These are phyloP conservation scores for Coccyzus lansbergi DNA, from an alignment of 2,797 vertebrate genomes.

Conservation along the genomic window DNA sequence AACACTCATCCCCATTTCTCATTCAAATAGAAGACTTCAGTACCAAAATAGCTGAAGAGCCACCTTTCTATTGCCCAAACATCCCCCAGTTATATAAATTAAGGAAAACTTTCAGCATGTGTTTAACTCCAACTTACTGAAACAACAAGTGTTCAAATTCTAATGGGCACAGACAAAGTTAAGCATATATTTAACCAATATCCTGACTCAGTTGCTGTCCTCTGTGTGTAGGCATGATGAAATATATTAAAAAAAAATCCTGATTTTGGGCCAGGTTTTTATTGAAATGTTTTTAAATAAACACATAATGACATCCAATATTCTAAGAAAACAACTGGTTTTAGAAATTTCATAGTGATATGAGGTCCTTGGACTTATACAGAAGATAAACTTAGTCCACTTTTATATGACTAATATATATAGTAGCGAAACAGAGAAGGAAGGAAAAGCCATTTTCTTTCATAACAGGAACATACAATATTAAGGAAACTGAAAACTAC, in stretches of 20 bases:
- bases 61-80: neutral
- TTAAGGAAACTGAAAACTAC: conserved; percentile 78
- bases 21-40: neutral
- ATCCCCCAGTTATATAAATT: neutral
- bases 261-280: neutral
- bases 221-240: neutral
- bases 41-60: neutral
- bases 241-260: neutral
- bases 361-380: neutral
- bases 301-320: neutral
- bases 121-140: neutral
- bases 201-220: neutral
- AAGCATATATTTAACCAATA: neutral
- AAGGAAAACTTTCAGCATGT: neutral
- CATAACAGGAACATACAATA: conserved; percentile 60
- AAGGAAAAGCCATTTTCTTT: conserved; percentile 32
- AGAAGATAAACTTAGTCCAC: neutral
- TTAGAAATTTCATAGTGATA: neutral
- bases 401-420: conserved; percentile 7
- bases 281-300: conserved; percentile 32
- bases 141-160: neutral
- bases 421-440: neutral
- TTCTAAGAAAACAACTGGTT: conserved; percentile 33
- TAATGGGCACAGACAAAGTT: neutral
- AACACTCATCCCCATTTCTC: neutral